Evolutionary conservation across 92 coral and sea anemone species (phyloP).

Genomic region (Pocillopora meandrina): DNA sequence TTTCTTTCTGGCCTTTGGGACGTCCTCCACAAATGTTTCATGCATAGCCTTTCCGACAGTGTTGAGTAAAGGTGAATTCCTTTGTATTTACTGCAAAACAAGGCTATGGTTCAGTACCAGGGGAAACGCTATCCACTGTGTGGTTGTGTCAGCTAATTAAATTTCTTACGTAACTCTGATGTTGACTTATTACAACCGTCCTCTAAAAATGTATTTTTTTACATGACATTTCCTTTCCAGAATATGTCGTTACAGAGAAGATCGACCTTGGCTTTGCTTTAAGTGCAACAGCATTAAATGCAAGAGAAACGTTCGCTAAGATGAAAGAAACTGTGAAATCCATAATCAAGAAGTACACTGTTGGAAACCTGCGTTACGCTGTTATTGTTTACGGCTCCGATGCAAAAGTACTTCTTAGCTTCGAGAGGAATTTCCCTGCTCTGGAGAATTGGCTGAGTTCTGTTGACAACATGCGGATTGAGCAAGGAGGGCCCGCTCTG

Average conservation of each 20-base stretch:
- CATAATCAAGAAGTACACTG: constrained; percentile 64
- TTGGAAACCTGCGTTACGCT: constrained; percentile 63
- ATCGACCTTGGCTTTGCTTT: constrained; percentile 86
- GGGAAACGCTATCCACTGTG: no score
- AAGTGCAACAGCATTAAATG: constrained; percentile 67
- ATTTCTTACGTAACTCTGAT: background rate
- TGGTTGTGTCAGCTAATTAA: no score
- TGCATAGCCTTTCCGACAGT: no score
- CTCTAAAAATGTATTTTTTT: no score
- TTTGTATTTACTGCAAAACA: no score
- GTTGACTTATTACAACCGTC: background rate
- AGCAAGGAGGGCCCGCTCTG: constrained; percentile 57
- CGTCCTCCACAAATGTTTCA: no score
- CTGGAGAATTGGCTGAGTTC: constrained; percentile 40
- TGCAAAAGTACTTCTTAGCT: constrained; percentile 32
- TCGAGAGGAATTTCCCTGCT: constrained; percentile 51
- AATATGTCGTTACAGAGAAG: constrained; percentile 60
- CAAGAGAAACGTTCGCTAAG: constrained; percentile 57
- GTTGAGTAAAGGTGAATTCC: no score
- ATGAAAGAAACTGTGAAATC: constrained; percentile 70
- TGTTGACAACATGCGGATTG: constrained; percentile 51
- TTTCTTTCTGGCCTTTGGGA: no score
- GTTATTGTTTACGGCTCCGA: constrained; percentile 55
- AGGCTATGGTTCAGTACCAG: no score
- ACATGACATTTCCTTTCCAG: constrained; percentile 6